A percentile compares a stretch with the other conserved stretches of the same genome.
Conservation (phyloP, 1,140 invertebrate genomes). For the Pseudoatta argentina region DNA sequence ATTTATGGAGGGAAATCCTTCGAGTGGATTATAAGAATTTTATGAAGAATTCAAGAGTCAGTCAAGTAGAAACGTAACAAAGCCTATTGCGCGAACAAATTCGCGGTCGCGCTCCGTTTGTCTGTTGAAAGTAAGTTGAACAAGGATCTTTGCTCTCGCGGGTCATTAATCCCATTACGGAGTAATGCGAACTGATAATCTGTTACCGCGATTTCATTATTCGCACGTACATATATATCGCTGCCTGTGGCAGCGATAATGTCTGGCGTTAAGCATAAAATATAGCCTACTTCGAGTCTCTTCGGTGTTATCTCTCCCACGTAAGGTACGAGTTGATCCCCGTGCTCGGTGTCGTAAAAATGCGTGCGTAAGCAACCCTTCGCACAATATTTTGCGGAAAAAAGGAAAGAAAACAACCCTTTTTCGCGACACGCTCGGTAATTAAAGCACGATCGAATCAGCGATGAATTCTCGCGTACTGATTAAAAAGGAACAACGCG, state of each 20-base stretch:
- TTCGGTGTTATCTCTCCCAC: background rate
- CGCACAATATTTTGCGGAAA: background rate
- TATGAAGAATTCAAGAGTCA: background rate
- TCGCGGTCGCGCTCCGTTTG: conserved; percentile 40
- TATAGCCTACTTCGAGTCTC: background rate
- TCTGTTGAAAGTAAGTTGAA: conserved; percentile 35
- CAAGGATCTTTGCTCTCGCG: background rate
- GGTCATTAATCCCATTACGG: conserved; percentile 40
- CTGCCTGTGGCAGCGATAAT: conserved; percentile 32
- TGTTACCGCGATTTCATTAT: conserved; percentile 49
- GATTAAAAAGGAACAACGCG: conserved; percentile 9
- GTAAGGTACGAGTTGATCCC: background rate
- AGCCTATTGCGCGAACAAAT: conserved; percentile 13
- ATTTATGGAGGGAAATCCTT: background rate
- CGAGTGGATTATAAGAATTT: background rate
- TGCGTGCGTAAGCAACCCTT: background rate
- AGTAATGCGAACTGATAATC: conserved; percentile 47
- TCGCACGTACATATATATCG: background rate
- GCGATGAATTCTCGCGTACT: conserved; percentile 19
- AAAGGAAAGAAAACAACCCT: background rate
- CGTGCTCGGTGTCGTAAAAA: background rate
- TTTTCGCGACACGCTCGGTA: background rate
- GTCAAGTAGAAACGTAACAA: conserved; percentile 31
- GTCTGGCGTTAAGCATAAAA: conserved; percentile 3
- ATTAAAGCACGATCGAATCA: conserved; percentile 22